These are phyloP conservation scores for Sebastes dallii DNA, from an alignment of 2,797 vertebrate genomes.

Conservation along the genomic window DNA sequence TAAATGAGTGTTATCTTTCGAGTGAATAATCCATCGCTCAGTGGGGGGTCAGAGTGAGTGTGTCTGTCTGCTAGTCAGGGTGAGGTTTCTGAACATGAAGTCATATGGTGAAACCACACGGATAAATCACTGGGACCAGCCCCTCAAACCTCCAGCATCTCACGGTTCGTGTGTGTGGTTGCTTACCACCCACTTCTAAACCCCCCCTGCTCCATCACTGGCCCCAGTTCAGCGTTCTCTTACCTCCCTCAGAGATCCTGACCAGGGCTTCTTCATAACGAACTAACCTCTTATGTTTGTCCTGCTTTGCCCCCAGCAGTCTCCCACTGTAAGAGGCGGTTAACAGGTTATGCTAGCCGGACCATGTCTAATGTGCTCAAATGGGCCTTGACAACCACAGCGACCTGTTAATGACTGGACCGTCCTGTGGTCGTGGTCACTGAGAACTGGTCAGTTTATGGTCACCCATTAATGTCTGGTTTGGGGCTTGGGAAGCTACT, in stretches of 20 bases:
- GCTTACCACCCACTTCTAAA: constrained; percentile 47
- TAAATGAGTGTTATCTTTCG: background rate
- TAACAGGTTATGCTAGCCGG: constrained; percentile 63
- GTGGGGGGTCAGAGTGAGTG: constrained; percentile 16
- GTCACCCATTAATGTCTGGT: constrained; percentile 63
- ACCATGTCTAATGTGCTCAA: constrained; percentile 69
- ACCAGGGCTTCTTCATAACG: constrained; percentile 55
- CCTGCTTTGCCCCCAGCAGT: constrained; percentile 53
- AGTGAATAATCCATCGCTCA: background rate
- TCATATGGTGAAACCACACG: constrained; percentile 60
- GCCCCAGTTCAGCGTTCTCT: constrained; percentile 26
- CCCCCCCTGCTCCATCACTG: constrained; percentile 42
- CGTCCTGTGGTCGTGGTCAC: constrained; percentile 55
- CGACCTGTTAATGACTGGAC: constrained; percentile 69
- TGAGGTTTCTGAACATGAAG: constrained; percentile 53
- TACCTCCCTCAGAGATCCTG: constrained; percentile 53
- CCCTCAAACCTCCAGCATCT: constrained; percentile 42
- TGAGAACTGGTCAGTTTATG: constrained; percentile 66
- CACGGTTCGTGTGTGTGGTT: constrained; percentile 6
- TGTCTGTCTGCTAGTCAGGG: constrained; percentile 35
- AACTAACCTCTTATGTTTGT: constrained; percentile 63
- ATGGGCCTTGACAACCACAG: constrained; percentile 68
- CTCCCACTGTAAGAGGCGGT: constrained; percentile 59
- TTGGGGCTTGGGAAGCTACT: constrained; percentile 35
- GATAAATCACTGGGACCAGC: constrained; percentile 63